Evolutionary conservation across 2,797 vertebrate species (phyloP), one percentile per base, ranked within the genome.

Genomic region (Hipposideros larvatus): DNA sequence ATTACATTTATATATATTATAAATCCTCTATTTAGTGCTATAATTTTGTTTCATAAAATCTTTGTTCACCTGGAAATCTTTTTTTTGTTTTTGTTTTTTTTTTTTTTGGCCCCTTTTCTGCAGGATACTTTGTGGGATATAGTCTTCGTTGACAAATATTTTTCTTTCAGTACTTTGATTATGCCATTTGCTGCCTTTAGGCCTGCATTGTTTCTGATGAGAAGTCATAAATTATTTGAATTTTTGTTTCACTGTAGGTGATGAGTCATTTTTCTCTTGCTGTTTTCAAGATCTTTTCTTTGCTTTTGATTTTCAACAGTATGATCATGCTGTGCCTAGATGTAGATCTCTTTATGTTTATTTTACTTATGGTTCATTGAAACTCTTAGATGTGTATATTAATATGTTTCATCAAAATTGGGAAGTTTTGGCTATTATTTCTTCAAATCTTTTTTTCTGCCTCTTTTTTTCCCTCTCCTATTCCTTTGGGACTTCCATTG

Each of bases 181-280:
- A 79, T 75, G 31, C 37, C 7, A 77, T 77, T 84, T 13, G 8
- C 22, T 77, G 63, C 28, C 14, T 88, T 88, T 21, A 24, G 34
- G 18, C 4, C 43, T 70, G 3, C 10, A 19, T 43, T 80, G 26
- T 74, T 93, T 86, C 53, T 93, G 51, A 31, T 80, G 43, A 93
- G 41, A 74, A 90, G 28, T 79, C 57, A 24, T 65, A 79, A 46
- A 70, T 51, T 79, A 66, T 48, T 90, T 79, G 59, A 53, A 66
- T 43, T 46, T 11, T 65, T 70, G 31, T 65, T 79, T 86, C 65
- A 68, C 18, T 80, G 10, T 71, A 43, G 28, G 15, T 43, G 22
- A 75, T 61, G 26, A 86, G 7, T 90, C 19, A 48, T 73, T 95
- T 93, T 84, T 83, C 28, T 89, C 46, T 55, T 89, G n/a, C n/a